Evolutionary conservation across 2,888 invertebrate species (phyloP), one percentile per base, ranked within the genome.

Genomic region (Eristalis intricaria): DNA sequence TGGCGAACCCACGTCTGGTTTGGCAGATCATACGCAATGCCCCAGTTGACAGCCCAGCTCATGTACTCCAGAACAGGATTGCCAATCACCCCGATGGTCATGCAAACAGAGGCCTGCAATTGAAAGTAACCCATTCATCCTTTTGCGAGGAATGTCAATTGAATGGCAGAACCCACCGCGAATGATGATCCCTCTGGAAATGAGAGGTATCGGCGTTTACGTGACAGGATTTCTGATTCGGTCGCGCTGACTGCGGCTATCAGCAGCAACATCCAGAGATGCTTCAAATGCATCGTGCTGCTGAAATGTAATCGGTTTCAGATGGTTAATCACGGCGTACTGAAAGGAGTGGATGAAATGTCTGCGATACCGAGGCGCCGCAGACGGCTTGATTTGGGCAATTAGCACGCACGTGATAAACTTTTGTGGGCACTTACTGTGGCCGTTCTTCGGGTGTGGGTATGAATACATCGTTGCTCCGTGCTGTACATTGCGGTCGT

Each of bases 41-140:
- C 96, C 96, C 96, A 96, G 91, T 96, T 96, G 19, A 96, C 91
- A 0, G 95, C 95, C 90, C 95, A 95, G 11, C 95, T 95, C 89
- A 95, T 94, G 68, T 94, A 94, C 3, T 94, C 94, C 0, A 94
- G 93, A 0, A 94, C 92, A 0, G 95, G 95, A 90, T 95, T 94
- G 8, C 95, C 95, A 61, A 94, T 93, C 40, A 94, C 90, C 77
- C 95, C 95, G 13, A 95, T 93, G 32, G 95, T 95, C 92, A 95
- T 90, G 89, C 96, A 96, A 29, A 94, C 94, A 0, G 95, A 95
- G 29, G 94, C 93, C 93, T 93, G 50, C 13, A 78, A 60, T 11
- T 23, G 2, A 40, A 58, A 79, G 40, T 74, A 13, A 64, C 32
- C n/a, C 50, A 78, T 43, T 64, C 50, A 22, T 23, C n/a, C 19